Percentiles rank a stretch among this genome's conserved stretches.
phyloP scores from a whole-genome alignment of 2,113 vertebrate genomes.

The Podarcis cretensis region DNA sequence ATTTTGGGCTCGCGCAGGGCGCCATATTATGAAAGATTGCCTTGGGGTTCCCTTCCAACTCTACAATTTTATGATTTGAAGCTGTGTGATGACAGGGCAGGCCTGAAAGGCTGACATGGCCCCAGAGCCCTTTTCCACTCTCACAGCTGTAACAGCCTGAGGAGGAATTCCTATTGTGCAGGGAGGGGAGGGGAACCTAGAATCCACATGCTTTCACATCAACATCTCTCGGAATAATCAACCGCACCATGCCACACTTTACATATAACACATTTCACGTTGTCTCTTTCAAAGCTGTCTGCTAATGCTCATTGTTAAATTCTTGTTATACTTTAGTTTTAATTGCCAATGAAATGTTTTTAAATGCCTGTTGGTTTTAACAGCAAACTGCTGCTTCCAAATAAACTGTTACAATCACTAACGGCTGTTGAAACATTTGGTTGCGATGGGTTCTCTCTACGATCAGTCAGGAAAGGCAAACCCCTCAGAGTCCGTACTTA shows the following conservation, averaged over 20 bases:
- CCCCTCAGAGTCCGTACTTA: not conserved
- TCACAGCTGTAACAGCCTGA: not conserved
- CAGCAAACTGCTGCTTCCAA: not conserved
- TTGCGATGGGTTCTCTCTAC: not conserved
- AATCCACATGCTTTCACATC: not conserved
- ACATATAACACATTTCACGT: not conserved
- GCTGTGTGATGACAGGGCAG: not conserved
- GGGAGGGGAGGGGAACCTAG: not conserved
- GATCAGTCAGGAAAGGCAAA: not conserved
- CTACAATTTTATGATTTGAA: no score
- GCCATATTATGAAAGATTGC: no score
- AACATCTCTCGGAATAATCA: not conserved
- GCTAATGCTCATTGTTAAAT: constrained; percentile 12
- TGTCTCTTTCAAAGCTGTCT: not conserved
- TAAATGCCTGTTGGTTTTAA: constrained; percentile 14
- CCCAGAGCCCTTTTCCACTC: not conserved
- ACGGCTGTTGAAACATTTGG: constrained; percentile 14
- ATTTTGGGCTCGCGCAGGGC: no score
- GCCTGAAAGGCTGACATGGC: not conserved
- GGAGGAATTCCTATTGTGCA: not conserved
- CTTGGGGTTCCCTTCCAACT: no score
- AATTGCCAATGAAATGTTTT: constrained; percentile 15
- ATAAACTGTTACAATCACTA: constrained; percentile 7
- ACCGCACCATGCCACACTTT: not conserved
- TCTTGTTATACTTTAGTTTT: constrained; percentile 3